Base-by-base conservation (phyloP, 2,888 invertebrate species). In the Neocrepidodera transversa region DNA sequence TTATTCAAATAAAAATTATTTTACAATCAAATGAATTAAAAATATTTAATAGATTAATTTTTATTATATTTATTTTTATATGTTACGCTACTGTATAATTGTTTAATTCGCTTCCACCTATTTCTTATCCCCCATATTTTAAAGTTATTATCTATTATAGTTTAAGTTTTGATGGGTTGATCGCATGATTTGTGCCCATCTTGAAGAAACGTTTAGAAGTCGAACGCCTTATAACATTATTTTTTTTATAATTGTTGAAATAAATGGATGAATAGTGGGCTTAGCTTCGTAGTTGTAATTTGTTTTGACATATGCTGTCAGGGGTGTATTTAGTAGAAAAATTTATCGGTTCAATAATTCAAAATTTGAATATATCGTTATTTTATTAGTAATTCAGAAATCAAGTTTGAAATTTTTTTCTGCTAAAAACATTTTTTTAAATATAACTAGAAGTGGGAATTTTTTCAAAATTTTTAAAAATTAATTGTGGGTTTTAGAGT, bases 161-260 rank as follows among this genome's bases (percentile, higher is more conserved):
- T 58, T 58, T 47, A 48, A 54, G 54, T 30, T 60, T 57, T 61
- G 63, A 61, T 61, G 54, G 51, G 57, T 43, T 58, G 63, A 61
- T 65, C 57, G 60, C 63, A 63, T 65, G 61, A 63, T 63, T 63
- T 56, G 59, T 63, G 35, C 52, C 53, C 38, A 62, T 65, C 61
- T 43, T 57, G 56, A 35, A 42, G 36, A 16, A 36, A 30, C 36
- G 40, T 45, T 51, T 23, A 43, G 23, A 7, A n/a, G 17, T 30
- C 13, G 23, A 18, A 20, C 53, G 32, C 28, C 26, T 43, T 11
- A 20, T n/a, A n/a, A n/a, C n/a, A n/a, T n/a, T n/a, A 23, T n/a
- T 20, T 18, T 43, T 23, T 20, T 43, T 23, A 23, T 43, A 23
- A 20, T 43, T 43, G 23, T 43, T 43, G 23, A 23, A 10, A 17